Percentiles rank a stretch among this genome's conserved stretches.
Evolutionary conservation across 2,888 invertebrate genomes (phyloP).

Genomic region (Tiphia femorata): DNA sequence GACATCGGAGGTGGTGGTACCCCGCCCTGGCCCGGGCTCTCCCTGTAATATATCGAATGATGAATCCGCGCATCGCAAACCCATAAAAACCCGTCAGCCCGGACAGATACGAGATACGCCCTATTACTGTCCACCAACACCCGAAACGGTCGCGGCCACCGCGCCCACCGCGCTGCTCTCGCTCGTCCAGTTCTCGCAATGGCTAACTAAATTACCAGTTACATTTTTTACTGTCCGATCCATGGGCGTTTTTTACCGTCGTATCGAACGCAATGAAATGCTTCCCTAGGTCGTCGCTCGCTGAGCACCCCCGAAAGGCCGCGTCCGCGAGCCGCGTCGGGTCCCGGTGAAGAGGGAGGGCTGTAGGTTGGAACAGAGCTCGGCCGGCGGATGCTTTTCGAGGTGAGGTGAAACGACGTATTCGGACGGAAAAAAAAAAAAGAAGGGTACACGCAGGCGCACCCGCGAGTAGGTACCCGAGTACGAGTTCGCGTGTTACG

Average conservation of each 20-base stretch:
- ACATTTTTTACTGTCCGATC: constrained; percentile 67
- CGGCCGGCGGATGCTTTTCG: constrained; percentile 4
- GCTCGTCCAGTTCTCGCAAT: constrained; percentile 60
- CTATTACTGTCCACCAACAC: constrained; percentile 66
- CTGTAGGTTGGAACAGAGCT: too few species aligned
- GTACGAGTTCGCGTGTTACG: background rate
- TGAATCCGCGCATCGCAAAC: constrained; percentile 66
- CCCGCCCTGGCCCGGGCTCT: constrained; percentile 12
- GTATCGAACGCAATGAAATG: constrained; percentile 66
- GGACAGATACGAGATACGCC: constrained; percentile 67
- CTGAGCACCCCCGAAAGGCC: constrained; percentile 36
- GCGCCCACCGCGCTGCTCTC: constrained; percentile 38
- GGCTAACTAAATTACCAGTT: constrained; percentile 68
- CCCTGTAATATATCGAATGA: constrained; percentile 65
- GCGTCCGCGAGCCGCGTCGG: too few species aligned
- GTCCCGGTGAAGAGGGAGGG: too few species aligned
- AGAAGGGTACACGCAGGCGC: constrained; percentile 42
- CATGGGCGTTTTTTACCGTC: constrained; percentile 60
- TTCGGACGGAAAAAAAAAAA: constrained; percentile 47
- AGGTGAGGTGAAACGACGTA: constrained; percentile 39
- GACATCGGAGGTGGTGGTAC: constrained; percentile 52
- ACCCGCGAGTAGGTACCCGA: constrained; percentile 1
- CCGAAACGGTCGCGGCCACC: constrained; percentile 30
- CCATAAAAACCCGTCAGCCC: constrained; percentile 67
- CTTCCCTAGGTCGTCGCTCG: constrained; percentile 49